Evolutionary conservation across 2,797 vertebrate species (phyloP), one percentile per base, ranked within the genome.

Genomic region (Nyctalus aviator): DNA sequence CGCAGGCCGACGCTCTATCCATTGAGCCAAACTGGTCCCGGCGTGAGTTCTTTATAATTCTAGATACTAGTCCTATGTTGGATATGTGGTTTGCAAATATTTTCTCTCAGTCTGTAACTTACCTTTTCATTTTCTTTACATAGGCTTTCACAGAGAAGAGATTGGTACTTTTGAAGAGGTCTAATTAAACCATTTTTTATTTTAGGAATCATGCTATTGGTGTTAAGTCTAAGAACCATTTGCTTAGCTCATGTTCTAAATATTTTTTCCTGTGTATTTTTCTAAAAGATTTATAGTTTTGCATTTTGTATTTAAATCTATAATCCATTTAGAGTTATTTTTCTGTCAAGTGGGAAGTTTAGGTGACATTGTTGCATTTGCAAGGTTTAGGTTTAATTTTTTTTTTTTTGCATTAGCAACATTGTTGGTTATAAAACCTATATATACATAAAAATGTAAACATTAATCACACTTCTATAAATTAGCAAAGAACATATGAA

Each of bases 271-370:
- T 78, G 2, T 46, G 57, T 53, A 32, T 64, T 84, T 66, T 59
- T 55, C 44, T 94, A 88, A 75, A 85, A 35, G 12, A 75, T 85
- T 41, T 90, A 50, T 44, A 83, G 27, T 46, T 85, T 86, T 66
- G 35, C 1, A 75, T 10, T 93, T 93, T 93, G 48, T 23, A 32
- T 69, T 75, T 91, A 93, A 82, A 10, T 78, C 12, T 77, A 25
- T 84, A 76, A 75, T 71, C 64, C 30, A 72, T 62, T 95, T 83
- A 30, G 79, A 71, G 50, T 59, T 72, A 72, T 88, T 87, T 86
- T 87, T 91, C 2, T 85, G 14, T 94, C 32, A 95, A 4, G 8
- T 90, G 9, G 90, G 64, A 95, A 7, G 27, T 91, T 91, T 82
- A 90, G 32, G 84, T 79, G 35, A 86, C 57, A 23, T 87, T 73